These are phyloP conservation scores for Mythimna loreyi DNA, from an alignment of 2,888 invertebrate genomes.

Conservation along the genomic window DNA sequence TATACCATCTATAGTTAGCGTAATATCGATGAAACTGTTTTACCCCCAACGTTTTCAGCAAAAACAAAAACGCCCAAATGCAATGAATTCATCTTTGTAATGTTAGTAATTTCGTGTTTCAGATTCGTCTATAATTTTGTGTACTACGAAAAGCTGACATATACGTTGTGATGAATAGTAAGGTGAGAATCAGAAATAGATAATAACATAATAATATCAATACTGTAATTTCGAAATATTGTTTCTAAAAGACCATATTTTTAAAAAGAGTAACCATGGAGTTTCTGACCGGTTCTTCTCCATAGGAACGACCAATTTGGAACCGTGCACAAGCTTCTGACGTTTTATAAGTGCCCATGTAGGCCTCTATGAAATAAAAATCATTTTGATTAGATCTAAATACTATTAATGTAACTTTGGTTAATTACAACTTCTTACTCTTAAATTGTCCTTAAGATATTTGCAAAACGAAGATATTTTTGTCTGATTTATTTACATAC, in stretches of 20 bases:
- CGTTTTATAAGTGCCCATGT: no score
- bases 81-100: conserved; percentile 9
- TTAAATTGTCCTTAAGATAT: not conserved
- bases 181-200: conserved; percentile 28
- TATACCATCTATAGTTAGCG: not conserved
- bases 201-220: not conserved
- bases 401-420: not conserved
- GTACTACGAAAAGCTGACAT: conserved; percentile 14
- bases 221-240: no score
- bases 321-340: no score
- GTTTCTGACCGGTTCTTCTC: no score
- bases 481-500: not conserved
- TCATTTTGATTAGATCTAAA: no score
- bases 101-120: conserved; percentile 27
- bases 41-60: not conserved
- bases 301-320: no score
- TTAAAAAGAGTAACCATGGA: no score
- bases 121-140: conserved; percentile 20
- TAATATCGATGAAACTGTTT: conserved; percentile 1
- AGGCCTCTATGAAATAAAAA: no score
- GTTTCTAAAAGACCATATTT: no score
- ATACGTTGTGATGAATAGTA: conserved; percentile 55
- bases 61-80: conserved; percentile 8
- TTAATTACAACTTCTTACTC: not conserved
- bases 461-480: not conserved